Conservation (phyloP, 2,888 invertebrate species). For the Lasioglossum vierecki region DNA sequence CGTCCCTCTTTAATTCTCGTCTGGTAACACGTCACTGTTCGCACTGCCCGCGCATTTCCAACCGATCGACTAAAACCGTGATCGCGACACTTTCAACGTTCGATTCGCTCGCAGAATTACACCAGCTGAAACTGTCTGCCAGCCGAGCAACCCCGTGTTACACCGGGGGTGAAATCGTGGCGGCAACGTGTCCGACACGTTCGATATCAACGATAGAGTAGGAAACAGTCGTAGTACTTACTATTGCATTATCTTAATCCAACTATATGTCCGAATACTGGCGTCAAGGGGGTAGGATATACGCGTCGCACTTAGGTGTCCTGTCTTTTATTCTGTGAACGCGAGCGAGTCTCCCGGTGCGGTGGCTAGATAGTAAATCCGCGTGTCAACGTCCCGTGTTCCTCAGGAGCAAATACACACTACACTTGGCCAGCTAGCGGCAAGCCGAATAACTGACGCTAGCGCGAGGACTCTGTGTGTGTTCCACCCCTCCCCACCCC, state of each 20-base stretch:
- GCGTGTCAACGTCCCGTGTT: conserved; percentile 63
- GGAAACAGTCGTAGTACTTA: conserved; percentile 58
- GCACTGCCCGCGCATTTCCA: not conserved
- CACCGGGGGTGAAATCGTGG: not conserved
- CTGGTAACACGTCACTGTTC: not conserved
- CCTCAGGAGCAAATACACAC: conserved; percentile 19
- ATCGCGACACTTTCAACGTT: not conserved
- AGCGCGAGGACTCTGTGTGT: conserved; percentile 54
- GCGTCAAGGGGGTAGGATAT: conserved; percentile 44
- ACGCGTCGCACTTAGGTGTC: conserved; percentile 52
- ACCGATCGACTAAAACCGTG: not conserved
- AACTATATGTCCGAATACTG: conserved; percentile 55
- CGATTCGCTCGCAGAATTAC: not conserved
- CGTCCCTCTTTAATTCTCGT: not conserved
- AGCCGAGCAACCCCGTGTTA: not conserved
- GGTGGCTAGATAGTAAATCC: conserved; percentile 37
- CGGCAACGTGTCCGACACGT: not conserved
- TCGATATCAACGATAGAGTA: conserved; percentile 43
- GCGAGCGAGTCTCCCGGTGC: not conserved
- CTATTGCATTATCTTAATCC: conserved; percentile 66
- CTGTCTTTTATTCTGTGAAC: conserved; percentile 39
- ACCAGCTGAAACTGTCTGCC: not conserved
- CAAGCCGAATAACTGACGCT: conserved; percentile 71
- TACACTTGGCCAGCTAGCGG: conserved; percentile 45
- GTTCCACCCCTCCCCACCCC: conserved; percentile 51